phyloP scores from a whole-genome alignment of 2,888 invertebrate species.

The Papilio demoleus region DNA sequence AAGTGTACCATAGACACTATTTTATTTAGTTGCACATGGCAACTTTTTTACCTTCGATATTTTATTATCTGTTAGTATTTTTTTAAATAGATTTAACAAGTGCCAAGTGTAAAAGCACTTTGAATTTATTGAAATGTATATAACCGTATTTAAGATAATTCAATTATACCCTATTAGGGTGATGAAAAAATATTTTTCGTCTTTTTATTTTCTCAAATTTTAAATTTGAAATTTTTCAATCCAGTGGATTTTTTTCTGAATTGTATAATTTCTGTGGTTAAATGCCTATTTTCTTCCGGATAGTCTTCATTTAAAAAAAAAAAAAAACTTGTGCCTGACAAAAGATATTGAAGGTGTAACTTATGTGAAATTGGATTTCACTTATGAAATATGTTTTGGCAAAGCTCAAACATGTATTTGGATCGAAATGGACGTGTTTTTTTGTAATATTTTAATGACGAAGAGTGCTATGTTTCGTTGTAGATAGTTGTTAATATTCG shows the following conservation, averaged over 20 bases:
- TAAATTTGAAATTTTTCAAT: background rate
- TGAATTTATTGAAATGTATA: slow-evolving; percentile 32
- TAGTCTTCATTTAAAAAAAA: background rate
- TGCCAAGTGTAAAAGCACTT: slow-evolving; percentile 36
- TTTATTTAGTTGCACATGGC: slow-evolving; percentile 31
- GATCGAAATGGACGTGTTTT: slow-evolving; percentile 56
- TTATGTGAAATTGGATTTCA: slow-evolving; percentile 77
- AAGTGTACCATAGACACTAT: slow-evolving; percentile 18
- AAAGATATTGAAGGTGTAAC: slow-evolving; percentile 22
- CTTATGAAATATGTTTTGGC: slow-evolving; percentile 66
- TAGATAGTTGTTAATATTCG: slow-evolving; percentile 68
- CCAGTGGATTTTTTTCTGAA: slow-evolving; percentile 2
- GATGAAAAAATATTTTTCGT: slow-evolving; percentile 12
- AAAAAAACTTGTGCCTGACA: slow-evolving; percentile 9
- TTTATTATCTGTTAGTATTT: slow-evolving; percentile 23
- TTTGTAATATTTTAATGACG: slow-evolving; percentile 65
- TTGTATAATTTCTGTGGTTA: background rate
- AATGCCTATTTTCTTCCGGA: background rate
- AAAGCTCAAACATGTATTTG: slow-evolving; percentile 75
- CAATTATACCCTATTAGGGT: slow-evolving; percentile 30
- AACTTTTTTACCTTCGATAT: slow-evolving; percentile 22
- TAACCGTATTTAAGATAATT: slow-evolving; percentile 26
- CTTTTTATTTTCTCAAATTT: slow-evolving; percentile 1
- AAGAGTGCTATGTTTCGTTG: slow-evolving; percentile 77
- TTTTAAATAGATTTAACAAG: slow-evolving; percentile 19